Conservation (phyloP, 2,888 invertebrate genomes). For the Macrosoma leucophasiata region DNA sequence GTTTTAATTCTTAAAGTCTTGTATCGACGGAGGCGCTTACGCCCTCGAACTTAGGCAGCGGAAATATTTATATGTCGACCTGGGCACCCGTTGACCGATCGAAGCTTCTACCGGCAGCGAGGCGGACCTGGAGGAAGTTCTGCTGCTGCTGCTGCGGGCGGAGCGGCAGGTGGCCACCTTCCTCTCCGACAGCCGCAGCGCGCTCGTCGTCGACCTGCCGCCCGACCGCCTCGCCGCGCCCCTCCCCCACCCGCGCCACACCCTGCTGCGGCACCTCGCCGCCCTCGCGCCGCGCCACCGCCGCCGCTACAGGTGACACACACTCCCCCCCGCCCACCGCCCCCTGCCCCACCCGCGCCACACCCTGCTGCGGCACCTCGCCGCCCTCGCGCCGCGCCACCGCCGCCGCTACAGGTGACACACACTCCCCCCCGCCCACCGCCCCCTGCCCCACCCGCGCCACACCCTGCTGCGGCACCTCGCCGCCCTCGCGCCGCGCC, state of each 20-base stretch:
- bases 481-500: constrained; percentile 35
- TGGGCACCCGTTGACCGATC: too few relatives aligned
- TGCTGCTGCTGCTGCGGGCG: constrained; percentile 75
- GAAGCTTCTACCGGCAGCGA: too few relatives aligned
- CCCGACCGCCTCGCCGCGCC: constrained; percentile 32
- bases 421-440: constrained; percentile 5
- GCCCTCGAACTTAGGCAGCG: too few relatives aligned
- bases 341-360: constrained; percentile 39
- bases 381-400: constrained; percentile 37
- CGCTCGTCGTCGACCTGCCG: constrained; percentile 63
- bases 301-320: constrained; percentile 52
- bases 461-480: constrained; percentile 48
- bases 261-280: constrained; percentile 49
- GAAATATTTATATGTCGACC: too few relatives aligned
- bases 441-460: constrained; percentile 21
- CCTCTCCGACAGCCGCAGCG: constrained; percentile 71
- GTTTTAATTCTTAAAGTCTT: too few relatives aligned
- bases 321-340: constrained; percentile 63
- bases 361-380: constrained; percentile 49
- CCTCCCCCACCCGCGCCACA: constrained; percentile 38
- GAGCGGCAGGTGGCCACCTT: constrained; percentile 78
- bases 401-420: constrained; percentile 25
- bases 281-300: constrained; percentile 43
- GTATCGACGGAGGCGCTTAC: too few relatives aligned
- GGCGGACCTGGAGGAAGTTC: constrained; percentile 82